A percentile compares a stretch with the other conserved stretches of the same genome.
These are phyloP conservation scores for Luperina testacea DNA, from an alignment of 2,888 invertebrate species.

Conservation along the genomic window DNA sequence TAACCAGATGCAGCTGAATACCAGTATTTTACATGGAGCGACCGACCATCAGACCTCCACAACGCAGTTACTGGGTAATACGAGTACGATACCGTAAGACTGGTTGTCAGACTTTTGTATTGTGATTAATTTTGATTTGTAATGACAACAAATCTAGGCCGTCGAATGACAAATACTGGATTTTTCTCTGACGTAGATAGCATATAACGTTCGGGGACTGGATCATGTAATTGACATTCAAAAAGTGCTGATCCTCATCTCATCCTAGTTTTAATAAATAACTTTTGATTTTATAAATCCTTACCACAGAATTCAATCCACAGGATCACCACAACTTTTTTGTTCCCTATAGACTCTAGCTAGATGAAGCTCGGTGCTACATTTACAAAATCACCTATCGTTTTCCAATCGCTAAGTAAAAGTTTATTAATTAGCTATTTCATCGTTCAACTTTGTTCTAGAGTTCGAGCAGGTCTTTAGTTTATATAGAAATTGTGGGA, in stretches of 20 bases:
- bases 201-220: background rate
- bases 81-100: background rate
- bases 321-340: background rate
- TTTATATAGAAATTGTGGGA: slow-evolving; percentile 4
- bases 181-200: background rate
- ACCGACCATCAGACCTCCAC: background rate
- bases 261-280: background rate
- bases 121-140: background rate
- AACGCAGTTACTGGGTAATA: background rate
- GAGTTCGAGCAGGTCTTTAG: background rate
- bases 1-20: background rate
- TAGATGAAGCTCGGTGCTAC: background rate
- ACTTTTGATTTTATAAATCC: background rate
- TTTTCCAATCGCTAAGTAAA: slow-evolving; percentile 26
- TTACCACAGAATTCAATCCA: background rate
- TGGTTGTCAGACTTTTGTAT: background rate
- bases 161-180: background rate
- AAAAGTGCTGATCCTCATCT: background rate
- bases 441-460: slow-evolving; percentile 19
- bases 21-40: background rate
- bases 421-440: slow-evolving; percentile 28
- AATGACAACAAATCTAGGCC: background rate
- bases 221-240: background rate
- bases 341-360: background rate
- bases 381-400: slow-evolving; percentile 6